Evolutionary conservation across 2,113 vertebrate species (phyloP).

Genomic region (Mus spicilegus): DNA sequence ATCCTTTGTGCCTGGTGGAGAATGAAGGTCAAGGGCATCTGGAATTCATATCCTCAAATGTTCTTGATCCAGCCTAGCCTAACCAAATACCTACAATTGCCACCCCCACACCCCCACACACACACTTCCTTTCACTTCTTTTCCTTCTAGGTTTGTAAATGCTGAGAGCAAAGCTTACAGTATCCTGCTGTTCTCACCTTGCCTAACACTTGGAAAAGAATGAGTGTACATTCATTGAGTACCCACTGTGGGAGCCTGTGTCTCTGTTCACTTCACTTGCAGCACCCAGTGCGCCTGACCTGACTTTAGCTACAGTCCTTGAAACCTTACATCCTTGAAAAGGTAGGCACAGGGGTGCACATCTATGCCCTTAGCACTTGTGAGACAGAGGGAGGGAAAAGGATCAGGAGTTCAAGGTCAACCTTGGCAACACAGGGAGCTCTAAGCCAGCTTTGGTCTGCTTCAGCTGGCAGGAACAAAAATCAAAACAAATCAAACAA

Average conservation of each 20-base stretch:
- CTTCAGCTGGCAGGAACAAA: neutral
- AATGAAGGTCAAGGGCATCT: slow-evolving; percentile 34
- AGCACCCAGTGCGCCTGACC: neutral
- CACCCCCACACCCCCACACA: neutral
- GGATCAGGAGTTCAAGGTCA: neutral
- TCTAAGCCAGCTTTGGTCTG: neutral
- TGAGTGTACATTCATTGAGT: neutral
- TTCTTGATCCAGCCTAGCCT: neutral
- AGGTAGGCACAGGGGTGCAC: neutral
- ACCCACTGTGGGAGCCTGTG: neutral
- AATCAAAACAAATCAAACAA: neutral
- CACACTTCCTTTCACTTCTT: neutral
- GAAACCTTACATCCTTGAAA: neutral
- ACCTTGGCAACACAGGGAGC: neutral
- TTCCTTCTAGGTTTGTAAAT: neutral
- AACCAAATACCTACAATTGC: neutral
- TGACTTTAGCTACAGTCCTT: neutral
- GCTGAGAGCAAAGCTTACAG: neutral
- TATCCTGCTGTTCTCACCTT: neutral
- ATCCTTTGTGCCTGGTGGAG: slow-evolving; percentile 8
- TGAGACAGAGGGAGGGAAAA: neutral
- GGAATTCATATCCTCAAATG: slow-evolving; percentile 31
- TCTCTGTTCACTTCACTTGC: neutral
- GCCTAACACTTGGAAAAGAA: neutral
- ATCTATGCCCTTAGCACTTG: neutral